Conservation (phyloP, 2,888 invertebrate genomes). For the Teinopalpus imperialis region DNA sequence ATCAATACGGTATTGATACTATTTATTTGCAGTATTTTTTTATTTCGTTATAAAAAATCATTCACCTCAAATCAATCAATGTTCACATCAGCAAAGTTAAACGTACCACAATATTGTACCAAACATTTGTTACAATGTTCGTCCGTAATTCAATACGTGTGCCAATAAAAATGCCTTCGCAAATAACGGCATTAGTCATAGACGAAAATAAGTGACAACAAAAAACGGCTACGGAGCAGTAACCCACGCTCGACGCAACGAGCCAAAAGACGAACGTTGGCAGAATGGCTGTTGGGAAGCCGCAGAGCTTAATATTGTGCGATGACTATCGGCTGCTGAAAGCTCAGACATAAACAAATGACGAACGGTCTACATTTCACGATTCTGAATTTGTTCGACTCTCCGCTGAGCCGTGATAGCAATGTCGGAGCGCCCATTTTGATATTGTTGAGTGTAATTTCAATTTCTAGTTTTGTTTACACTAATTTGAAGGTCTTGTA, state of each 20-base stretch:
- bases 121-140: slow-evolving; percentile 20
- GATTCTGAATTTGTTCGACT: too few species aligned
- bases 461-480: too few species aligned
- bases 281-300: slow-evolving; percentile 35
- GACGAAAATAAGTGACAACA: slow-evolving; percentile 59
- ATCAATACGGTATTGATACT: too few species aligned
- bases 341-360: slow-evolving; percentile 42
- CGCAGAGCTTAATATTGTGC: slow-evolving; percentile 32
- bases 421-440: too few species aligned
- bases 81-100: neutral
- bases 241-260: slow-evolving; percentile 53
- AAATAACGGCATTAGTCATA: slow-evolving; percentile 69
- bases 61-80: too few species aligned
- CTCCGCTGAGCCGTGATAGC: too few species aligned
- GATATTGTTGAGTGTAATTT: too few species aligned
- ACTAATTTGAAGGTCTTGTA: too few species aligned
- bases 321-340: slow-evolving; percentile 39
- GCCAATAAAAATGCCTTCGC: slow-evolving; percentile 58
- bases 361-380: neutral
- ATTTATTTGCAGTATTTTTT: too few species aligned
- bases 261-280: slow-evolving; percentile 48
- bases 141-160: slow-evolving; percentile 57
- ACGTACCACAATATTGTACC: neutral
- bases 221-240: slow-evolving; percentile 47
- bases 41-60: too few species aligned